Conservation (phyloP, 2,888 invertebrate species). For the Orchesella flavescens region DNA sequence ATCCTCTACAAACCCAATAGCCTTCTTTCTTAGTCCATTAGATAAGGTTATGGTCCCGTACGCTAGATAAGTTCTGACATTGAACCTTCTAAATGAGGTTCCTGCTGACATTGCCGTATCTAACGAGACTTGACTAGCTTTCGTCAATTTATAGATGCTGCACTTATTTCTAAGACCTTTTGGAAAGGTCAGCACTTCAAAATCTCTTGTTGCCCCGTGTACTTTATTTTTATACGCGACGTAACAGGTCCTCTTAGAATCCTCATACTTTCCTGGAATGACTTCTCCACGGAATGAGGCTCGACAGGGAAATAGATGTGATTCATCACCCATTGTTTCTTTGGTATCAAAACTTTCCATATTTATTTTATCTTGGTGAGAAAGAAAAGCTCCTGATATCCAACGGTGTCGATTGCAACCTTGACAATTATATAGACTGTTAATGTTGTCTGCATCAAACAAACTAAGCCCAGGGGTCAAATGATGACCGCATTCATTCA, state of each 20-base stretch:
- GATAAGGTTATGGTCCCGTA: no score
- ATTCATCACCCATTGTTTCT: no score
- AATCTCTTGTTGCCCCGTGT: not conserved
- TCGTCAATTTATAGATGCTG: no score
- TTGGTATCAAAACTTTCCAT: not conserved
- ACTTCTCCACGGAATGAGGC: not conserved
- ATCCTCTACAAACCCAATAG: no score
- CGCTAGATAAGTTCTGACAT: no score
- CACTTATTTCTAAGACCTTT: not conserved
- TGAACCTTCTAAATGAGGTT: no score
- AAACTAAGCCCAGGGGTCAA: slow-evolving; percentile 25
- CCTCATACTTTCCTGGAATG: not conserved
- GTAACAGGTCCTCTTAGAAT: not conserved
- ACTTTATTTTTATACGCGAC: not conserved
- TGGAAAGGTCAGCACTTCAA: not conserved
- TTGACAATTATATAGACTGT: slow-evolving; percentile 31
- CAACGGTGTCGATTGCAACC: slow-evolving; percentile 28
- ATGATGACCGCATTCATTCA: not conserved
- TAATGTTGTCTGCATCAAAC: slow-evolving; percentile 29
- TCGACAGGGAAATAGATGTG: not conserved
- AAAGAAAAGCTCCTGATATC: not conserved
- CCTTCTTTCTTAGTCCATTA: no score
- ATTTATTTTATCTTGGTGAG: not conserved
- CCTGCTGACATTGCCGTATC: no score
- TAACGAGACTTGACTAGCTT: no score